These are phyloP conservation scores for Tiliacea citrago DNA, from an alignment of 2,888 invertebrate species.

Conservation along the genomic window DNA sequence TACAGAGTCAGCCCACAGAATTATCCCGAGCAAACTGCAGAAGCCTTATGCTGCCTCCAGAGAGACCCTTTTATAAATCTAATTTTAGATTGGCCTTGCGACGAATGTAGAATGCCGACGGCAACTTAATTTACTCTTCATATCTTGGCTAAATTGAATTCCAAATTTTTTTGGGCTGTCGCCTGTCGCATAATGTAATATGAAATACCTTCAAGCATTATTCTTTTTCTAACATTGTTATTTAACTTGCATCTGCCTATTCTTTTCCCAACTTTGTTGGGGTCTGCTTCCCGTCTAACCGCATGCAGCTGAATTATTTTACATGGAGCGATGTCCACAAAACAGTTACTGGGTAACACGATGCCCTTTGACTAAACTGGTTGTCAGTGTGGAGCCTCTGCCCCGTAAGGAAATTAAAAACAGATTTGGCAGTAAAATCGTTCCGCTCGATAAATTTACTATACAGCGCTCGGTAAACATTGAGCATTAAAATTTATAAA, in stretches of 20 bases:
- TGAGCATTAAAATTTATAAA: conserved; percentile 45
- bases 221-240: conserved; percentile 1
- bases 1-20: conserved; percentile 8
- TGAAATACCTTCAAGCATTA: conserved; percentile 6
- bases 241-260: background rate
- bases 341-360: background rate
- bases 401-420: conserved; percentile 38
- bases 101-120: conserved; percentile 25
- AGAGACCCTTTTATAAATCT: conserved; percentile 45
- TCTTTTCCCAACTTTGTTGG: background rate
- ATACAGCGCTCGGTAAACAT: conserved; percentile 10
- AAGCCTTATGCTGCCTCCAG: conserved; percentile 52
- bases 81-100: conserved; percentile 52
- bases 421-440: conserved; percentile 40
- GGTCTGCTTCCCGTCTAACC: background rate
- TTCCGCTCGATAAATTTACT: conserved; percentile 39
- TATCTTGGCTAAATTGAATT: conserved; percentile 49
- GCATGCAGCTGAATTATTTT: background rate
- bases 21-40: conserved; percentile 32
- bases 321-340: background rate
- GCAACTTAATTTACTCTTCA: conserved; percentile 53
- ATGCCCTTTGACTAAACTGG: background rate
- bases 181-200: background rate
- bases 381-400: background rate
- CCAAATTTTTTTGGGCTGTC: conserved; percentile 9